Conservation (phyloP, 2,797 vertebrate species). For the Leptodon cayanensis region DNA sequence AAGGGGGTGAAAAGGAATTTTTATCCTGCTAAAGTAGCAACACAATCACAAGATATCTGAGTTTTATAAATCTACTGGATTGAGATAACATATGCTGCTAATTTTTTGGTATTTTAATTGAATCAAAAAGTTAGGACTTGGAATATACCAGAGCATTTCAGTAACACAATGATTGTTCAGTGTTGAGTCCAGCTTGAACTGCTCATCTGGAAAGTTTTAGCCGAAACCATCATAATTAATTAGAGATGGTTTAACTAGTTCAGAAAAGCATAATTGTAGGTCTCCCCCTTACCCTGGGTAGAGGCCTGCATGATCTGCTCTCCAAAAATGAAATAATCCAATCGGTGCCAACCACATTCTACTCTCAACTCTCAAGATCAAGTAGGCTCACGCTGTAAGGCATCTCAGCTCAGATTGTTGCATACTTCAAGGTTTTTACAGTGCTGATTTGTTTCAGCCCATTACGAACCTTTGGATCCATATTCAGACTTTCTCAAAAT, state of each 20-base stretch:
- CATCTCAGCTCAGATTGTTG: background rate
- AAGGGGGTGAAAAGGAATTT: conserved; percentile 18
- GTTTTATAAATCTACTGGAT: background rate
- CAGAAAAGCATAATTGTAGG: background rate
- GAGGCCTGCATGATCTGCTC: background rate
- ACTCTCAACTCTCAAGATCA: background rate
- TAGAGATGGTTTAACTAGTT: conserved; percentile 38
- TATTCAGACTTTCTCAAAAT: background rate
- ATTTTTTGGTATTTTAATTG: conserved; percentile 9
- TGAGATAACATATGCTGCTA: background rate
- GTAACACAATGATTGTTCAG: background rate
- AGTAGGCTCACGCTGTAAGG: background rate
- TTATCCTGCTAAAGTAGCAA: conserved; percentile 14
- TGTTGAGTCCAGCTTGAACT: background rate
- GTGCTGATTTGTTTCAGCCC: background rate
- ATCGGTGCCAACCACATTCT: background rate
- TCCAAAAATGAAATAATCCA: conserved; percentile 27
- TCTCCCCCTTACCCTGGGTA: background rate
- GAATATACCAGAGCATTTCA: background rate
- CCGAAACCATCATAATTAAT: conserved; percentile 46
- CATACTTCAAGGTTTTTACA: background rate
- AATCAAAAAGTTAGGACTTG: background rate
- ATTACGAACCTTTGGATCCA: background rate
- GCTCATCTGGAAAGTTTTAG: conserved; percentile 46
- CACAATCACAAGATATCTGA: background rate